Conservation (phyloP, 2,888 invertebrate genomes). For the Tortricodes alternella region DNA sequence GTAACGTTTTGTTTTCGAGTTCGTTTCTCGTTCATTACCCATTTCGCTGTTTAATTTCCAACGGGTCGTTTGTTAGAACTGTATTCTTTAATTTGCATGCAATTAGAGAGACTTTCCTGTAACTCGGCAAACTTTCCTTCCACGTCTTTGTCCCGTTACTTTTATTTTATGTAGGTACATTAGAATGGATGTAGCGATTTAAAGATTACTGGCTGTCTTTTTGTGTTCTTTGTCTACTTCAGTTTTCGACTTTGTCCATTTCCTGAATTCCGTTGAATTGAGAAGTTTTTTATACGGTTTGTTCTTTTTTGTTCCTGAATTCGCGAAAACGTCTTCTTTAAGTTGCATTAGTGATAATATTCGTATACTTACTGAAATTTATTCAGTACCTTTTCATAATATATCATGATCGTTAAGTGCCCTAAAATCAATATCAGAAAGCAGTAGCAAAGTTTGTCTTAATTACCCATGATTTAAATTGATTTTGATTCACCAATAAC, state of each 20-base stretch:
- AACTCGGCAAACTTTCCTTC: conserved; percentile 40
- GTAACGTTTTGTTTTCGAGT: conserved; percentile 34
- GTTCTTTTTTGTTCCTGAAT: not conserved
- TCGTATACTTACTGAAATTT: too few relatives aligned
- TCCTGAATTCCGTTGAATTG: conserved; percentile 4
- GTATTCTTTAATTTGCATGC: conserved; percentile 54
- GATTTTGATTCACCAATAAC: too few relatives aligned
- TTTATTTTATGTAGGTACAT: conserved; percentile 29
- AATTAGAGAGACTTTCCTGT: conserved; percentile 46
- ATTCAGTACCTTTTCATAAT: too few relatives aligned
- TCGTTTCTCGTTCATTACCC: conserved; percentile 39
- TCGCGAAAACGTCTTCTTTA: too few relatives aligned
- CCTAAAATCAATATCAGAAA: too few relatives aligned
- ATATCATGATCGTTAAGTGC: too few relatives aligned
- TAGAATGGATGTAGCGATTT: conserved; percentile 20
- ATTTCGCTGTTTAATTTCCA: conserved; percentile 38
- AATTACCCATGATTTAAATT: too few relatives aligned
- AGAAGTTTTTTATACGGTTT: conserved; percentile 7
- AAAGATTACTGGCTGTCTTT: conserved; percentile 12
- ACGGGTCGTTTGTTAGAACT: conserved; percentile 41
- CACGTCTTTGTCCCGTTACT: conserved; percentile 23
- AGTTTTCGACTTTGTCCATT: conserved; percentile 16
- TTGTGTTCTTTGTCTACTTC: conserved; percentile 6
- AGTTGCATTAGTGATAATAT: not conserved
- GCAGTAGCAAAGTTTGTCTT: too few relatives aligned